Conservation (phyloP, 2,888 invertebrate species). For the Endomychus coccineus region DNA sequence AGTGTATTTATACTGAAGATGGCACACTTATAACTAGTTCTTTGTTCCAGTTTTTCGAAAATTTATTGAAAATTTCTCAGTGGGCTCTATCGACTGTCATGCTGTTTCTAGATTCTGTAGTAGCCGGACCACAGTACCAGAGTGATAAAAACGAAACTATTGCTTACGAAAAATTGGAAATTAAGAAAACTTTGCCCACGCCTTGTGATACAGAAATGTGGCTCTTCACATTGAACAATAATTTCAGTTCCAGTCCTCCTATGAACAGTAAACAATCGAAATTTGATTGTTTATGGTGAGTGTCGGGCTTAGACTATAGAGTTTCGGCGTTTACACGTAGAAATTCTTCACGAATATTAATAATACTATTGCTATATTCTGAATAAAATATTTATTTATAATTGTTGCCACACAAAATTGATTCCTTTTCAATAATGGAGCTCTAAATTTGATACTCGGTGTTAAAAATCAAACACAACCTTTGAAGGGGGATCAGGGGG, state of each 20-base stretch:
- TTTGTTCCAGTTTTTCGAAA: constrained; percentile 33
- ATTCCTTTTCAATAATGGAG: background rate
- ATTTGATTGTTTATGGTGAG: constrained; percentile 55
- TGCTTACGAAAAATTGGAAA: constrained; percentile 57
- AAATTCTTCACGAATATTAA: background rate
- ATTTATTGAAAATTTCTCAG: constrained; percentile 35
- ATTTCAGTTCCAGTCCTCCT: constrained; percentile 22
- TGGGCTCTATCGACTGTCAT: constrained; percentile 33
- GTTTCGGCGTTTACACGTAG: no score
- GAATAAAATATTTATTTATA: background rate
- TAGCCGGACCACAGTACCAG: constrained; percentile 28
- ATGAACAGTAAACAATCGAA: constrained; percentile 26
- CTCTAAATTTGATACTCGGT: background rate
- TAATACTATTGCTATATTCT: background rate
- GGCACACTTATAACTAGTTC: background rate
- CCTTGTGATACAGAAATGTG: constrained; percentile 71
- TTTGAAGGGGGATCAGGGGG: no score
- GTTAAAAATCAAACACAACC: no score
- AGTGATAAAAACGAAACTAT: constrained; percentile 31
- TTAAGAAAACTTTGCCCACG: constrained; percentile 72
- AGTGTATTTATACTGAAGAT: constrained; percentile 7
- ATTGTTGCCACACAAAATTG: background rate
- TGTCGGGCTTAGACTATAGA: constrained; percentile 10
- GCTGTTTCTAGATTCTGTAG: constrained; percentile 17
- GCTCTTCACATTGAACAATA: constrained; percentile 34